These are phyloP conservation scores for Deroplatys truncata DNA, from an alignment of 2,888 invertebrate species.

Conservation along the genomic window DNA sequence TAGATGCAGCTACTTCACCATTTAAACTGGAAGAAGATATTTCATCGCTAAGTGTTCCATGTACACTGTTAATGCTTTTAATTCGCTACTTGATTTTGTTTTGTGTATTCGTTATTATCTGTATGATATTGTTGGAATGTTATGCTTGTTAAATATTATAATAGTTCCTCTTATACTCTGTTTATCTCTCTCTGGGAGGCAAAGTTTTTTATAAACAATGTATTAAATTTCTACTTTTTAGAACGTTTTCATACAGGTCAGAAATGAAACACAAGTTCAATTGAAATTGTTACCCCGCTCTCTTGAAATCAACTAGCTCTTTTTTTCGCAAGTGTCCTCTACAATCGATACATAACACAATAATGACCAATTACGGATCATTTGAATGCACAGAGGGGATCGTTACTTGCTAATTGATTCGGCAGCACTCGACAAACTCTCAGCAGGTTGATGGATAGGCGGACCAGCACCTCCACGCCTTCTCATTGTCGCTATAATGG, in stretches of 20 bases:
- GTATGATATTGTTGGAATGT: too few relatives aligned
- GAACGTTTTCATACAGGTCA: not conserved
- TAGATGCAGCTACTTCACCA: too few relatives aligned
- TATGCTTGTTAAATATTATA: too few relatives aligned
- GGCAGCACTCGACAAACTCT: not conserved
- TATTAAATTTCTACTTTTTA: not conserved
- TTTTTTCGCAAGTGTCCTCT: not conserved
- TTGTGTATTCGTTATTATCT: too few relatives aligned
- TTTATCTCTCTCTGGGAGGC: too few relatives aligned
- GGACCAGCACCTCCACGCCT: not conserved
- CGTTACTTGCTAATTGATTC: not conserved
- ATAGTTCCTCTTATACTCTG: too few relatives aligned
- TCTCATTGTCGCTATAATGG: not conserved
- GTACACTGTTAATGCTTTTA: too few relatives aligned
- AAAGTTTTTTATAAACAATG: too few relatives aligned
- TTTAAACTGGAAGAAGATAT: too few relatives aligned
- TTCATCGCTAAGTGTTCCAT: too few relatives aligned
- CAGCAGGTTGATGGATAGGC: not conserved
- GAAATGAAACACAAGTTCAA: not conserved
- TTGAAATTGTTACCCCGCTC: not conserved
- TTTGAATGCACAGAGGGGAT: not conserved
- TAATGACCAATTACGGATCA: not conserved
- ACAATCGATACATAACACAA: not conserved
- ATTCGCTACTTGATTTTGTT: too few relatives aligned
- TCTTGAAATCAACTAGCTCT: not conserved